Evolutionary conservation across 2,888 invertebrate genomes (phyloP).

Genomic region (Alsophila aescularia): DNA sequence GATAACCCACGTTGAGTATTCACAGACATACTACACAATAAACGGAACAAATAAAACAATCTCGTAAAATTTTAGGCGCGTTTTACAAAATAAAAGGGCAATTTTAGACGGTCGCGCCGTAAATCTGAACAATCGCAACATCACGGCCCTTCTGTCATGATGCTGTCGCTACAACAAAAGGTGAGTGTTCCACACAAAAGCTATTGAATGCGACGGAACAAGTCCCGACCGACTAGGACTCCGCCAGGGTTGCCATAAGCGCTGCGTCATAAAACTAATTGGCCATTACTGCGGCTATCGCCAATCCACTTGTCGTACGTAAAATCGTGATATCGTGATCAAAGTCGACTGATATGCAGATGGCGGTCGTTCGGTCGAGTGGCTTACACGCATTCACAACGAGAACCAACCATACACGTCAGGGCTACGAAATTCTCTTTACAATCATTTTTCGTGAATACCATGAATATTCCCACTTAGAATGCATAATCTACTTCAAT

Average conservation of each 20-base stretch:
- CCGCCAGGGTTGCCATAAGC: constrained; percentile 45
- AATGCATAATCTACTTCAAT: no score
- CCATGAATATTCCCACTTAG: background rate
- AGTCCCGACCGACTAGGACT: constrained; percentile 28
- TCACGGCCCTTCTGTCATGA: constrained; percentile 56
- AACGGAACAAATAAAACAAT: constrained; percentile 34
- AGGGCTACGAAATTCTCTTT: background rate
- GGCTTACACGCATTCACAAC: constrained; percentile 19
- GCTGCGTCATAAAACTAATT: constrained; percentile 57
- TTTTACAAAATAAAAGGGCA: constrained; percentile 48
- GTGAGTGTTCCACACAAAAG: constrained; percentile 62
- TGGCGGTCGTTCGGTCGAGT: constrained; percentile 23
- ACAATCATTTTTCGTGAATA: background rate
- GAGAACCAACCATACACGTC: background rate
- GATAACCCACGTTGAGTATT: constrained; percentile 13
- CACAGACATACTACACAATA: constrained; percentile 25
- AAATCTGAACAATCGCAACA: constrained; percentile 62
- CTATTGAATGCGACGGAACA: constrained; percentile 58
- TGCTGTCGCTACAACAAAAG: constrained; percentile 64
- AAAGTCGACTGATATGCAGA: constrained; percentile 49
- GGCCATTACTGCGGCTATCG: constrained; percentile 52
- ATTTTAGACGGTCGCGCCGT: constrained; percentile 53
- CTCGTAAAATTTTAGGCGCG: constrained; percentile 34
- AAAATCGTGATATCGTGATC: constrained; percentile 48
- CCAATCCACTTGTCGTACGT: constrained; percentile 50